Evolutionary conservation across 30 jellyfish, hydroid and myxozoan species (phyloP).

Genomic region (Cassiopea andromeda): DNA sequence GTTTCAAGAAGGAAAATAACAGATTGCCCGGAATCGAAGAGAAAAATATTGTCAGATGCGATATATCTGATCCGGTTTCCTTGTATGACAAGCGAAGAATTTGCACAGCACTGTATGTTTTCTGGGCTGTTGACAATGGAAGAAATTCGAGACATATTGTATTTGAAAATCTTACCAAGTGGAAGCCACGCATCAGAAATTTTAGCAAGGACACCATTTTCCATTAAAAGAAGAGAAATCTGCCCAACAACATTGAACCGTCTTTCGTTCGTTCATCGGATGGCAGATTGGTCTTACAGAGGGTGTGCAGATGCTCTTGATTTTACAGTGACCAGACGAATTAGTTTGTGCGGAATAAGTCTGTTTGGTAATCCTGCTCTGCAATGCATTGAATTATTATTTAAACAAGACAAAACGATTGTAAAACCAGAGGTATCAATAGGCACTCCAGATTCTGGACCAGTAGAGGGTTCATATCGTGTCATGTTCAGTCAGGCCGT

Average conservation of each 20-base stretch:
- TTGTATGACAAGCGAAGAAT: conserved; percentile 55
- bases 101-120: conserved; percentile 57
- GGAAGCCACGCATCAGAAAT: conserved; percentile 50
- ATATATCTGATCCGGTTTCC: conserved; percentile 65
- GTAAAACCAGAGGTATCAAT: conserved; percentile 40
- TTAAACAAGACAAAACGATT: conserved; percentile 61
- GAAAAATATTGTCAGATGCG: conserved; percentile 44
- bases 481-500: conserved; percentile 63
- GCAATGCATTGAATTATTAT: conserved; percentile 45
- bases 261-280: conserved; percentile 37
- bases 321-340: conserved; percentile 58
- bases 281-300: conserved; percentile 68
- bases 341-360: conserved; percentile 58
- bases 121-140: conserved; percentile 64
- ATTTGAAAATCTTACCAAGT: conserved; percentile 41
- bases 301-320: conserved; percentile 74
- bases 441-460: conserved; percentile 76
- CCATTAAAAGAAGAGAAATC: conserved; percentile 33
- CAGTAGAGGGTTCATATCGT: conserved; percentile 64
- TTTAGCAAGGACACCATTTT: conserved; percentile 36
- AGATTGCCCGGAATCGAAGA: conserved; percentile 48
- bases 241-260: conserved; percentile 62
- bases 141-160: conserved; percentile 54
- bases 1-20: conserved; percentile 48
- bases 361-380: conserved; percentile 70